Evolutionary conservation across 2,888 invertebrate genomes (phyloP), one percentile per base, ranked within the genome.

Genomic region (Philereme transversata): DNA sequence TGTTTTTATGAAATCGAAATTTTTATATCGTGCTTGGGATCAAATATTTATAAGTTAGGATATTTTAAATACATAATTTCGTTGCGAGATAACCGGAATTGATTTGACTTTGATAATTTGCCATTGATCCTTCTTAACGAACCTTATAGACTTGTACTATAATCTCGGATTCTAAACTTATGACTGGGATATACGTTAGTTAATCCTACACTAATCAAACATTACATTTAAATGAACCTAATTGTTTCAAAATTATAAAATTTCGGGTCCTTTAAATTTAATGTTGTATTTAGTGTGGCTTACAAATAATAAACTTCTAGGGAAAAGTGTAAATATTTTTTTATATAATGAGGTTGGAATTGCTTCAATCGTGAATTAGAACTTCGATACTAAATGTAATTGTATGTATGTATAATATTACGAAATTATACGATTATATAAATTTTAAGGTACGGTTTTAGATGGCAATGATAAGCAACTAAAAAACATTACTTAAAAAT

Each of bases 11-110:
- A 47, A 47, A 62, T 67, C 44, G 60, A 69, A 69, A 68, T 67
- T 73, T 74, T 77, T 87, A 88, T 89, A 90, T 90, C 87, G 86
- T 84, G 90, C 88, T 90, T 87, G 91, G 91, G 91, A 91, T 85
- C 91, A 91, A 92, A 86, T 90, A 87, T 72, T 77, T 75, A 83
- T 90, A 89, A 88, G 87, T 87, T 85, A 87, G 83, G 77, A 74
- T 83, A 79, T 75, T 75, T 73, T 78, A 40, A 34, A 35, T 22
- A 43, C 55, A 64, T 59, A 58, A 54, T 57, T 64, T 72, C 61
- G 54, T 57, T 62, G 65, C 68, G 60, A 62, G 61, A 61, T 62
- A 62, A 57, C 60, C 59, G 60, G 61, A 68, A 68, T 74, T 69
- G 67, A 71, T 67, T 69, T 64, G 3, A 51, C 52, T 49, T 22